Base-by-base conservation (phyloP, 2,888 invertebrate genomes). In the Caprella mutica region DNA sequence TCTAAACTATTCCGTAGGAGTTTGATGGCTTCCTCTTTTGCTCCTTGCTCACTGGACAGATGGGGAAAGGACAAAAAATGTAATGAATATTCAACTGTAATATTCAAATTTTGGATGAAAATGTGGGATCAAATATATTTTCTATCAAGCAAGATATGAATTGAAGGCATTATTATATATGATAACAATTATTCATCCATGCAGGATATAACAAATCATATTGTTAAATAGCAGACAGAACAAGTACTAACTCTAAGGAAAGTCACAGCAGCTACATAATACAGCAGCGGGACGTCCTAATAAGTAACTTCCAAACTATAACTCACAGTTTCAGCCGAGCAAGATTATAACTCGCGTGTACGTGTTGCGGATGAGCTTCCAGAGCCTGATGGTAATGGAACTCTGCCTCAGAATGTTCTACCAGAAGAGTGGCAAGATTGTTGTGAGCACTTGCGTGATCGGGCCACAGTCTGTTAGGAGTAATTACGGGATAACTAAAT, bases 361-460 rank as follows among this genome's bases (percentile, higher is more conserved):
- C 42, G 55, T 59, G 58, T 24, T 48, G 14, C 1, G 55, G 54
- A 19, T 59, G 58, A 5, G 24, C 40, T 17, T 35, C 26, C 9
- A 59, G 55, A 0, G 58, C 58, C 24, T 43, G 35, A 9, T 42
- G 24, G 44, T 55, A 59, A 43, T 59, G 58, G 33, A 30, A 38
- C 51, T 59, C 58, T 2, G 58, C 58, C 51, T 55, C 44, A 8
- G 26, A 26, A 4, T 40, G 21, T 52, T 82, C 81, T 59, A 78
- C 75, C 67, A 86, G 79, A 65, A 89, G 72, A 1, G 87, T 88
- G 26, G 87, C 90, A 48, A 90, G 77, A 74, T 90, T 90, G 73
- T 89, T 88, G 74, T 87, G 86, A 1, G 88, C 87, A 69, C 86
- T 86, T 6, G 88, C 85, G 71, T 89, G 86, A 40, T 81, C 79